Percentiles rank a stretch among this genome's conserved stretches.
Evolutionary conservation across 2,888 invertebrate species (phyloP).

Genomic region (Hyposoter dolosus): DNA sequence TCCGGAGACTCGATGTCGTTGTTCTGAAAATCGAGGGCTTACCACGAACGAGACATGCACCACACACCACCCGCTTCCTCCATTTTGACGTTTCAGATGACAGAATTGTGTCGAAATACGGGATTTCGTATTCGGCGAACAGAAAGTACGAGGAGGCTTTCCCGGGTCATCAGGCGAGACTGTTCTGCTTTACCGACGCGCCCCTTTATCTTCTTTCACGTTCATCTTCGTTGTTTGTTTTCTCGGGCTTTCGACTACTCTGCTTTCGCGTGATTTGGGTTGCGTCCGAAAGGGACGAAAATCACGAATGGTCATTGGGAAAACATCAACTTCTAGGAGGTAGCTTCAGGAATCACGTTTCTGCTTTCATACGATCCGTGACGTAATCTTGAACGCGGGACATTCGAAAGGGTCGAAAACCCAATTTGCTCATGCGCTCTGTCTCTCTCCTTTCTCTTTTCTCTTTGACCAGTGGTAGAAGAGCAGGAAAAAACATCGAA

Average conservation of each 20-base stretch:
- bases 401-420: conserved; percentile 60
- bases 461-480: background rate
- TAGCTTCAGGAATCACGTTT: background rate
- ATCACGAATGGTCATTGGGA: conserved; percentile 59
- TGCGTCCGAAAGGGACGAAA: conserved; percentile 69
- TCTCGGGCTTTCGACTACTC: conserved; percentile 37
- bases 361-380: background rate
- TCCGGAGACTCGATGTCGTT: conserved; percentile 39
- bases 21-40: conserved; percentile 37
- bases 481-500: background rate
- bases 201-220: conserved; percentile 22
- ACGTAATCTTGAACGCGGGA: conserved; percentile 31
- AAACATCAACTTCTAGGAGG: conserved; percentile 34
- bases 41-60: conserved; percentile 42
- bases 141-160: conserved; percentile 40
- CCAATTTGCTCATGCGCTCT: background rate
- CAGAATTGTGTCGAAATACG: conserved; percentile 71
- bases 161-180: background rate
- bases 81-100: conserved; percentile 71
- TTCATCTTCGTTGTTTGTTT: conserved; percentile 13
- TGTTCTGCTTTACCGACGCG: conserved; percentile 36
- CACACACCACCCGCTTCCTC: conserved; percentile 65
- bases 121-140: conserved; percentile 67
- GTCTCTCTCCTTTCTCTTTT: conserved; percentile 16
- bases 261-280: conserved; percentile 64